These are phyloP conservation scores for Sterna hirundo DNA, from an alignment of 2,113 vertebrate species.

Conservation along the genomic window DNA sequence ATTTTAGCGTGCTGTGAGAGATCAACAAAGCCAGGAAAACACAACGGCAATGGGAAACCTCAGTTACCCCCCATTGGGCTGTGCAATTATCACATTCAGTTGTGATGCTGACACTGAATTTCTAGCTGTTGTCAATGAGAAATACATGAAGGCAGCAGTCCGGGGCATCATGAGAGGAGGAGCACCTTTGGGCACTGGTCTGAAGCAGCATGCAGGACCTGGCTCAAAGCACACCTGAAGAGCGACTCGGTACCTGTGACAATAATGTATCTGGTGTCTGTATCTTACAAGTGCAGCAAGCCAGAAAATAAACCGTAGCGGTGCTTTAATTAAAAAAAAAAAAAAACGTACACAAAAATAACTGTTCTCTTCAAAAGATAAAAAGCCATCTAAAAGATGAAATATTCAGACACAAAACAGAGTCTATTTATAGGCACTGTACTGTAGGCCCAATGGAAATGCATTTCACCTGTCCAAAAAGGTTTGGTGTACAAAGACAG, in stretches of 20 bases:
- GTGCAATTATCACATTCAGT: not conserved
- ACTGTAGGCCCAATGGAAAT: not conserved
- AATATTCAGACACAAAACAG: not conserved
- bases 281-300: not conserved
- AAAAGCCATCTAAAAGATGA: not conserved
- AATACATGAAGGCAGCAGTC: not conserved
- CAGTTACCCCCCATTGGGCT: not conserved
- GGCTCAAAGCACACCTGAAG: not conserved
- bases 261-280: too few relatives aligned
- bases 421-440: not conserved
- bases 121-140: not conserved
- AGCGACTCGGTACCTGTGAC: not conserved
- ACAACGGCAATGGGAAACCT: not conserved
- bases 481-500: not conserved
- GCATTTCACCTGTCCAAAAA: not conserved
- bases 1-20: not conserved
- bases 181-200: not conserved
- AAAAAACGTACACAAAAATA: not conserved
- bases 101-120: not conserved
- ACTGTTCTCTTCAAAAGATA: not conserved
- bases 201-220: not conserved
- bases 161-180: not conserved
- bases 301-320: not conserved
- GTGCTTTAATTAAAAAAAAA: not conserved
- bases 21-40: not conserved